Base-by-base conservation (phyloP, 2,797 vertebrate genomes). In the Chelmon rostratus region DNA sequence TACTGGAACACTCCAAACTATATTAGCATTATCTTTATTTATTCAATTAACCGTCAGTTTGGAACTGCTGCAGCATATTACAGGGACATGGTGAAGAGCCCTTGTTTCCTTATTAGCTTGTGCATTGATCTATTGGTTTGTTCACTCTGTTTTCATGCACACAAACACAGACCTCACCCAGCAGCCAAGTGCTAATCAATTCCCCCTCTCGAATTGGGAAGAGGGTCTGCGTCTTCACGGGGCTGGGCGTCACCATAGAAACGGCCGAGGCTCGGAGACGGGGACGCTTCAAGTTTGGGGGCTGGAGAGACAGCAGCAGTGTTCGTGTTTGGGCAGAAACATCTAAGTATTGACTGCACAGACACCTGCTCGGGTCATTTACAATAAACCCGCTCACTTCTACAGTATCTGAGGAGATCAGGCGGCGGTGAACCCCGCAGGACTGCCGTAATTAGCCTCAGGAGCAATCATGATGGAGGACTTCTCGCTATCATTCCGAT, bases 391-490 rank as follows among this genome's bases (percentile, higher is more conserved):
- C 57, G 52, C 38, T 61, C 62, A 50, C 46, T 9, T 63, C 28
- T 16, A 10, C 10, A 19, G 37, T 33, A 35, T 46, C 28, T 67
- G 61, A 56, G 46, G 44, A 68, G 50, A 62, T 49, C 11, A 1
- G 52, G 58, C 16, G 2, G 54, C 44, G 52, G 38, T 62, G 58
- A 75, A 59, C 53, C 35, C 63, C 52, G 50, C 3, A 46, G 16
- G 28, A 23, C 25, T 7, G 11, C 33, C 11, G 63, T 83, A 81
- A 91, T 91, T 83, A 88, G 28, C 59, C 47, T 64, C 58, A 21
- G 40, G 23, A 56, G 65, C 66, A 40, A 79, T 78, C 52, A 67
- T 6, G 19, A 69, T 46, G 67, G 42, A 83, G 47, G 71, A 46
- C 68, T 65, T 54, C 54, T 76, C 38, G 23, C 33, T 53, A 33